Base-by-base conservation (phyloP, 2,888 invertebrate genomes). In the Patella depressa region DNA sequence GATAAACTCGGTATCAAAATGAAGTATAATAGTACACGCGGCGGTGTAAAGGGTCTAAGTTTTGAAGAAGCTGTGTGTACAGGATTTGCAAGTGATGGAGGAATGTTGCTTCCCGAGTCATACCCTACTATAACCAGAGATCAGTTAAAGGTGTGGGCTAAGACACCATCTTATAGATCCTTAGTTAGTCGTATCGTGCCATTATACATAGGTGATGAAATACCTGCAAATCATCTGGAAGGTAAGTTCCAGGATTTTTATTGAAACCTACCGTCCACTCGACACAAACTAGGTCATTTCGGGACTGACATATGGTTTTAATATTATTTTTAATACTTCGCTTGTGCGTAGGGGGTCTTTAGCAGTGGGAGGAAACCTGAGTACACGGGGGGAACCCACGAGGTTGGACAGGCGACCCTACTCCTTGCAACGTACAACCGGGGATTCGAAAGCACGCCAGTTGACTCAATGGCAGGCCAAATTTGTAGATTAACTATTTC, bases 71-170 rank as follows among this genome's bases (percentile, higher is more conserved):
- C 88, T 7, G 75, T 91, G 19, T 87, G 89, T 76, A 86, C 89
- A 19, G 92, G 92, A 12, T 93, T 90, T 84, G 89, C 92, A 9
- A 79, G 83, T 34, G 93, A 93, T 86, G 92, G 92, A 3, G 93
- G 93, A 1, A 86, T 93, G 45, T 87, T 89, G n/a, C 79, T 93
- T 45, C 92, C 93, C 29, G 89, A 91, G 73, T 57, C 29, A 3
- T 88, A 92, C 71, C 92, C 92, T 4, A 71, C 77, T 3, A 79
- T 89, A 9, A 74, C 85, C 12, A 19, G 53, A 45, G 86, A 87
- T 7, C 87, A 86, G 4, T 72, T 92, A 3, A 79, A 82, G 57
- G 69, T 81, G 29, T 92, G 92, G 92, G 83, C 87, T 9, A 80
- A 82, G 11, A 84, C 91, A 65, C 24, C 65, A 9, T 83, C 88